phyloP scores from a whole-genome alignment of 2,797 vertebrate genomes.

The Cheirogaleus major region DNA sequence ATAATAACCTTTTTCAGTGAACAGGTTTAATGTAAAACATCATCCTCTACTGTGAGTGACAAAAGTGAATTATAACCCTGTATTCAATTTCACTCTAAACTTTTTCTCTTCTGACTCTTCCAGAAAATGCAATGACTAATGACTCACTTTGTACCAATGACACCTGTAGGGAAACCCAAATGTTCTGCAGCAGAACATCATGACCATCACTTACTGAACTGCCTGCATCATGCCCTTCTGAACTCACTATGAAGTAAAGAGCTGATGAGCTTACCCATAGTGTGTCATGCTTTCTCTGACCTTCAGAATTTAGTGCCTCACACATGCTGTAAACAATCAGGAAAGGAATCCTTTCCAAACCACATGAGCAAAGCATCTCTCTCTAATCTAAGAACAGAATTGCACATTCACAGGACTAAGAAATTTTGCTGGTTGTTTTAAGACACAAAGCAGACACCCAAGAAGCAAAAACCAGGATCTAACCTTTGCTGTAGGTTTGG shows the following conservation, averaged over 20 bases:
- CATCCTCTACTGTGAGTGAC: slow-evolving; percentile 7
- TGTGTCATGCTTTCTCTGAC: slow-evolving; percentile 69
- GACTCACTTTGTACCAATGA: slow-evolving; percentile 61
- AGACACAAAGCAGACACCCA: slow-evolving; percentile 43
- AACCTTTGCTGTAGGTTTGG: neutral
- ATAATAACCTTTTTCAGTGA: neutral
- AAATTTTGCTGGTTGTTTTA: neutral
- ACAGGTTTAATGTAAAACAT: slow-evolving; percentile 26
- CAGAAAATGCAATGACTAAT: slow-evolving; percentile 75
- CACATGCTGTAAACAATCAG: slow-evolving; percentile 51
- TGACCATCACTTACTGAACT: slow-evolving; percentile 61
- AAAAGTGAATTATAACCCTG: slow-evolving; percentile 47
- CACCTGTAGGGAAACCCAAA: slow-evolving; percentile 75
- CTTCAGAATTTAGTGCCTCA: slow-evolving; percentile 64
- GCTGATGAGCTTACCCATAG: slow-evolving; percentile 43
- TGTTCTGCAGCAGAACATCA: slow-evolving; percentile 60
- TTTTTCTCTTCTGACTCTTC: slow-evolving; percentile 69
- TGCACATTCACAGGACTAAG: neutral
- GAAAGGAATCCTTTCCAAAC: slow-evolving; percentile 46
- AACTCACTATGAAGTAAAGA: slow-evolving; percentile 55
- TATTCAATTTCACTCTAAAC: slow-evolving; percentile 69
- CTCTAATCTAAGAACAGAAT: neutral
- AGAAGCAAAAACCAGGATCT: slow-evolving; percentile 24
- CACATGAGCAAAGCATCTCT: neutral
- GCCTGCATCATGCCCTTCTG: slow-evolving; percentile 57